Percentiles rank a stretch among this genome's conserved stretches.
phyloP scores from a whole-genome alignment of 2,113 vertebrate genomes.

The Amphilophus citrinellus region DNA sequence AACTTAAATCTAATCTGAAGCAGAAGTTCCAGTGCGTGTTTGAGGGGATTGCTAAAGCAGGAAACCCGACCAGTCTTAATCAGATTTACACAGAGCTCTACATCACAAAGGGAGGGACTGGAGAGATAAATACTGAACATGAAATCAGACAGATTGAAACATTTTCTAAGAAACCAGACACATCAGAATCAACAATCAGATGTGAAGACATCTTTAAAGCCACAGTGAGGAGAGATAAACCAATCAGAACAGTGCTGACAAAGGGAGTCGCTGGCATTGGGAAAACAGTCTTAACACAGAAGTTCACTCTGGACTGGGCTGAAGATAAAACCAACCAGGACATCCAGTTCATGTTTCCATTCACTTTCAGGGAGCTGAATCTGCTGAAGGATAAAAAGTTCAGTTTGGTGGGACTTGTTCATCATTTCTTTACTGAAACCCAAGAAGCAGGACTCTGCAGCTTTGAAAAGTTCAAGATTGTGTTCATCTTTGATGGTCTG shows the following conservation, averaged over 20 bases:
- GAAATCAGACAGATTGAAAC: constrained; percentile 57
- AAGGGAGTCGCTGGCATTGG: constrained; percentile 9
- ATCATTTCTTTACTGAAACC: no score
- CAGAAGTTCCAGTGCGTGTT: constrained; percentile 1
- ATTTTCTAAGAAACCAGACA: constrained; percentile 26
- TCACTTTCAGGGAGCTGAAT: no score
- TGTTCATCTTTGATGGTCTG: no score
- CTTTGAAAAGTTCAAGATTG: no score
- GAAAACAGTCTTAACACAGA: no score
- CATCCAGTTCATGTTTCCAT: no score
- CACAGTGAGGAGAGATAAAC: not conserved
- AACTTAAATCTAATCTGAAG: not conserved
- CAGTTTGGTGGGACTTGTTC: no score
- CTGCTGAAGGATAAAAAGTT: no score
- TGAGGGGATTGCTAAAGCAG: constrained; percentile 14
- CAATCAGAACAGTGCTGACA: constrained; percentile 10
- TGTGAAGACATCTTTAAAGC: constrained; percentile 7
- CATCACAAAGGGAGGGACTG: constrained; percentile 55
- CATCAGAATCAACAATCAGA: constrained; percentile 4
- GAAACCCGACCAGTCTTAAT: constrained; percentile 20
- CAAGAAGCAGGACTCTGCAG: no score
- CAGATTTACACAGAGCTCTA: constrained; percentile 60
- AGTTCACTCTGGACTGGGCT: no score
- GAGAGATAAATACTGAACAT: constrained; percentile 38
- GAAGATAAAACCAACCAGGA: no score